Conservation (phyloP, 2,797 vertebrate genomes). For the Artibeus jamaicensis region DNA sequence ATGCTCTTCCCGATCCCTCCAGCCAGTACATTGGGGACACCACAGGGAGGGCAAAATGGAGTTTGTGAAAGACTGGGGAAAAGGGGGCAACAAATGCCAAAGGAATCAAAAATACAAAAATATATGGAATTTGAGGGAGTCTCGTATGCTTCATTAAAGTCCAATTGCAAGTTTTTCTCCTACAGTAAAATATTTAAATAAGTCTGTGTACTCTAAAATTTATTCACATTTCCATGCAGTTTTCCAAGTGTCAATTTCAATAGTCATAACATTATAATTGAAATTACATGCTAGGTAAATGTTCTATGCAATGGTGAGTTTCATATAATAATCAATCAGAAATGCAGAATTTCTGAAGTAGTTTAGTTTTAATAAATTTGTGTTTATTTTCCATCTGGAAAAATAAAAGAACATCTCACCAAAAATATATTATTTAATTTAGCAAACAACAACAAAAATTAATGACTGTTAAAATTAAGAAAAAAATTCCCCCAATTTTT, state of each 20-base stretch:
- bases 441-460: not conserved
- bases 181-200: not conserved
- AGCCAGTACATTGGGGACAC: not conserved
- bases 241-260: conserved; percentile 42
- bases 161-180: not conserved
- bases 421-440: conserved; percentile 11
- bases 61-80: not conserved
- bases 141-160: not conserved
- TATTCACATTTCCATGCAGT: not conserved
- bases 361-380: not conserved
- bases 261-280: conserved; percentile 9
- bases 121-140: not conserved
- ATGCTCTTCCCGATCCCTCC: not conserved
- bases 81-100: not conserved
- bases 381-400: conserved; percentile 19
- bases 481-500: not conserved
- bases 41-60: not conserved
- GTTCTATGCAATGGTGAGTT: not conserved
- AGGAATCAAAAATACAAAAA: not conserved
- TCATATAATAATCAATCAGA: not conserved
- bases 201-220: not conserved
- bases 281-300: conserved; percentile 33
- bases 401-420: not conserved
- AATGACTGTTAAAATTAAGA: conserved; percentile 1
- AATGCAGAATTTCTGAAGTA: not conserved